These are phyloP conservation scores for Crepidodera aurea DNA, from an alignment of 2,888 invertebrate species.

Conservation along the genomic window DNA sequence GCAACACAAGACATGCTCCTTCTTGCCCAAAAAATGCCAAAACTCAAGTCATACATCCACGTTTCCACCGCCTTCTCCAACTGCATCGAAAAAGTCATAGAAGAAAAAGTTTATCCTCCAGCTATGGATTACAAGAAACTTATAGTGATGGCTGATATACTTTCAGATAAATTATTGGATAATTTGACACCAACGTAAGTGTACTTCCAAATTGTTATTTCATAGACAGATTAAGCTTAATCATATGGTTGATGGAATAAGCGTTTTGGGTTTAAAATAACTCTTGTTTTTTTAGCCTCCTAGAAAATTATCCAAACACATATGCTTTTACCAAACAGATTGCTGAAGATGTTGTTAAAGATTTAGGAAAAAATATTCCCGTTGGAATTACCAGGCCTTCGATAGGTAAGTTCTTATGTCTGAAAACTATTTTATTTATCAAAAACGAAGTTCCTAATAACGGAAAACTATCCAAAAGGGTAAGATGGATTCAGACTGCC, in stretches of 20 bases:
- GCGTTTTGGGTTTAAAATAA: too few relatives aligned
- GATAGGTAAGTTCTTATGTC: slow-evolving; percentile 73
- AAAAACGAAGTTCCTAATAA: too few relatives aligned
- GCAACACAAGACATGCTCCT: slow-evolving; percentile 72
- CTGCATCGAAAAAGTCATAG: slow-evolving; percentile 60
- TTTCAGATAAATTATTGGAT: slow-evolving; percentile 64
- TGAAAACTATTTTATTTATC: too few relatives aligned
- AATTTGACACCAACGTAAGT: slow-evolving; percentile 68
- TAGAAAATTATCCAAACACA: slow-evolving; percentile 84
- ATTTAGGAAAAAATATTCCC: slow-evolving; percentile 75
- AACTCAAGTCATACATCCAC: slow-evolving; percentile 68
- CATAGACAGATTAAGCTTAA: too few relatives aligned
- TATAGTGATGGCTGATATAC: slow-evolving; percentile 62
- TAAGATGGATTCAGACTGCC: too few relatives aligned
- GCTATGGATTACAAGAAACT: slow-evolving; percentile 65
- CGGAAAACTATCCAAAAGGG: too few relatives aligned
- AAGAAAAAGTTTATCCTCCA: slow-evolving; percentile 66
- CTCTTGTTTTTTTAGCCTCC: slow-evolving; percentile 65
- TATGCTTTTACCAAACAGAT: slow-evolving; percentile 92
- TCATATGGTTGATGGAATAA: too few relatives aligned
- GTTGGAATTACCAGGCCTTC: slow-evolving; percentile 85
- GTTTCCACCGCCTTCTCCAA: slow-evolving; percentile 70
- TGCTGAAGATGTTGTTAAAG: slow-evolving; percentile 80
- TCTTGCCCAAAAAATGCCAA: slow-evolving; percentile 71
- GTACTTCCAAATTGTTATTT: neutral